Conservation (phyloP, 2,113 vertebrate species). For the Tursiops truncatus region DNA sequence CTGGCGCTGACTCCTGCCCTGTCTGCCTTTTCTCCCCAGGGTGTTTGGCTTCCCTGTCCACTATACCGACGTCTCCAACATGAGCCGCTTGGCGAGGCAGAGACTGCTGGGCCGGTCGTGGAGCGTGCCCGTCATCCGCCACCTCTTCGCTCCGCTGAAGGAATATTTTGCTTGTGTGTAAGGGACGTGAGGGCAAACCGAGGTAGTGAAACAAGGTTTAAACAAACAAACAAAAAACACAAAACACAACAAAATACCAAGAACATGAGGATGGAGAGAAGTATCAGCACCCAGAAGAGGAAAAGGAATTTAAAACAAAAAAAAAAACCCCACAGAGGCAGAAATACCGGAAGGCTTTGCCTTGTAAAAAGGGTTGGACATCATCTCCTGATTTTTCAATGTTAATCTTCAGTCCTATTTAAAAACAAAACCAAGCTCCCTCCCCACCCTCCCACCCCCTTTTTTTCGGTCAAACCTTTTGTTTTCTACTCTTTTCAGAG, state of each 20-base stretch:
- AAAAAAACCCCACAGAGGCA: slow-evolving; percentile 52
- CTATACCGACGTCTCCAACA: slow-evolving; percentile 99
- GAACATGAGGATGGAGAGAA: slow-evolving; percentile 86
- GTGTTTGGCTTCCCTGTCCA: slow-evolving; percentile 98
- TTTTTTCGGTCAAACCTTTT: slow-evolving; percentile 87
- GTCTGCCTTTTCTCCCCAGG: slow-evolving; percentile 79
- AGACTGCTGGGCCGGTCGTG: slow-evolving; percentile 97
- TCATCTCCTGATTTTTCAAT: slow-evolving; percentile 91
- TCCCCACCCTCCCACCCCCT: not conserved
- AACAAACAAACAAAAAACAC: slow-evolving; percentile 84
- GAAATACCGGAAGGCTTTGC: slow-evolving; percentile 79
- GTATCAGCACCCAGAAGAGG: slow-evolving; percentile 85
- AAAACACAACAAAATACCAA: slow-evolving; percentile 81
- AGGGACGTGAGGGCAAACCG: slow-evolving; percentile 83
- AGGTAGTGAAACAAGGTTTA: slow-evolving; percentile 78
- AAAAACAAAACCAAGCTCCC: slow-evolving; percentile 74
- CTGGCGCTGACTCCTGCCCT: not conserved
- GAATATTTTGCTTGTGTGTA: slow-evolving; percentile 98
- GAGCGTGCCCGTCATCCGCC: slow-evolving; percentile 98
- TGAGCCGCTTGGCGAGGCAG: slow-evolving; percentile 98
- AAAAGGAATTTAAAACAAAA: slow-evolving; percentile 74
- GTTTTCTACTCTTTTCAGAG: slow-evolving; percentile 95
- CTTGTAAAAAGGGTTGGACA: slow-evolving; percentile 85
- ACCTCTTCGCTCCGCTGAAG: slow-evolving; percentile 99
- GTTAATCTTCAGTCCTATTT: slow-evolving; percentile 93